A percentile compares a stretch with the other conserved stretches of the same genome.
Conservation (phyloP, 2,797 vertebrate genomes). For the Urophycis tenuis region DNA sequence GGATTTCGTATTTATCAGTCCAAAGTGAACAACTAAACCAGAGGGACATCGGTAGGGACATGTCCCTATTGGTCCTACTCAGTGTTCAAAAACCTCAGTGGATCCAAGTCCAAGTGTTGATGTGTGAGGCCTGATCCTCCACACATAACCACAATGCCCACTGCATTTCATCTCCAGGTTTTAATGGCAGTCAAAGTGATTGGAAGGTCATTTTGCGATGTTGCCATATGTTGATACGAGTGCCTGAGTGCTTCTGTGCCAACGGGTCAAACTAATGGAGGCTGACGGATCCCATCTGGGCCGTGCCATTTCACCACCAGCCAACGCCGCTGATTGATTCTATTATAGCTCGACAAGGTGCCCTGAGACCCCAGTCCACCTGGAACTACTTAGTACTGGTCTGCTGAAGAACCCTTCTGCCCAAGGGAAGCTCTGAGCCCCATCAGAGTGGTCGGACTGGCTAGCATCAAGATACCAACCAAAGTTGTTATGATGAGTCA, state of each 20-base stretch:
- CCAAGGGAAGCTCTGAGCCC: background rate
- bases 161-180: no score
- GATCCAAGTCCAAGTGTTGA: background rate
- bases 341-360: conserved; percentile 43
- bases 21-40: background rate
- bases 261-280: conserved; percentile 20
- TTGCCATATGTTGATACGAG: conserved; percentile 28
- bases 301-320: no score
- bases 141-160: no score
- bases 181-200: conserved; percentile 30
- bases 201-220: conserved; percentile 40
- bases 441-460: background rate
- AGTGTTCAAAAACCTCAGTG: background rate
- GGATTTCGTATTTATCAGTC: background rate
- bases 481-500: background rate
- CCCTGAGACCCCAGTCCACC: background rate
- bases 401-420: background rate
- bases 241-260: conserved; percentile 30
- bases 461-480: background rate
- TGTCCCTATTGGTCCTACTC: background rate
- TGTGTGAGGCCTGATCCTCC: no score
- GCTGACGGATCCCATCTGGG: conserved; percentile 41
- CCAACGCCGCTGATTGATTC: conserved; percentile 46
- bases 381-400: background rate
- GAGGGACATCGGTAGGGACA: background rate